These are phyloP conservation scores for Hypanus sabinus DNA, from an alignment of 2,113 vertebrate species.

Conservation along the genomic window DNA sequence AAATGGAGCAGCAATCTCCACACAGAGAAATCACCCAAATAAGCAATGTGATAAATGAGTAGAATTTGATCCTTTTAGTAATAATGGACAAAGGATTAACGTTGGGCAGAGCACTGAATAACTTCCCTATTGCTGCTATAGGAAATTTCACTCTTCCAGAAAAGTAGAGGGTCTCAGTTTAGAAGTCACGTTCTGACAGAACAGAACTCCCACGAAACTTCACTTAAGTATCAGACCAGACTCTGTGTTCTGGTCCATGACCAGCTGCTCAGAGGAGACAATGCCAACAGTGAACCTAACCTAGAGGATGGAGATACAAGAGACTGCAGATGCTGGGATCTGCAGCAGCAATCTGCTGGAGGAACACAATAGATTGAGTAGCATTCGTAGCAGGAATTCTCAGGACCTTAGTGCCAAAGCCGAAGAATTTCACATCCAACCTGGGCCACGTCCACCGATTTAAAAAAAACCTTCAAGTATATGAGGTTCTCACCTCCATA, in stretches of 20 bases:
- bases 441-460: neutral
- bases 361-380: no score
- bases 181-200: neutral
- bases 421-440: neutral
- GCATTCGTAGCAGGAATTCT: neutral
- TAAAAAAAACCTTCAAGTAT: neutral
- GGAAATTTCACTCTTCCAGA: neutral
- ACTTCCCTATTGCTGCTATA: no score
- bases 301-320: neutral
- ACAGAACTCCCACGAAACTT: neutral
- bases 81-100: neutral
- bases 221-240: neutral
- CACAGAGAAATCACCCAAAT: neutral
- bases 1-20: neutral
- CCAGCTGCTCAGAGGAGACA: neutral
- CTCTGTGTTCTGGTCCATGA: neutral
- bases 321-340: no score
- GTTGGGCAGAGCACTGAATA: neutral
- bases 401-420: neutral
- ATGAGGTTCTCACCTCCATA: neutral
- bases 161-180: neutral
- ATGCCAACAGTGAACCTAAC: neutral
- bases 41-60: neutral
- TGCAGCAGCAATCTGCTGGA: no score
- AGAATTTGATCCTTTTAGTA: neutral